These are phyloP conservation scores for Dufourea novaeangliae DNA, from an alignment of 1,140 invertebrate species.

Conservation along the genomic window DNA sequence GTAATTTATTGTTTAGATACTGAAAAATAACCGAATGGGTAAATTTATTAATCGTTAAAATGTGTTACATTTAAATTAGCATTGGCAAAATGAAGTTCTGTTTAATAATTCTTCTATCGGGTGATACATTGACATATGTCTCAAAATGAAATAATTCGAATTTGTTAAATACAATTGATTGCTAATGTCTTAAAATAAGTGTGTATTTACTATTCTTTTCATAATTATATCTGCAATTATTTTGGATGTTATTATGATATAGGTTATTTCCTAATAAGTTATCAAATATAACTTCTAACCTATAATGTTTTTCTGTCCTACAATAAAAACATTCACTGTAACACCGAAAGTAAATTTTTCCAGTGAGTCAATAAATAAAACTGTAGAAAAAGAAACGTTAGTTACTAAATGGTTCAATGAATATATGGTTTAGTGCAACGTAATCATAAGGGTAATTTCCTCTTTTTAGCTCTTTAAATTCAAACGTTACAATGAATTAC, in stretches of 20 bases:
- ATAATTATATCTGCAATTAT: background rate
- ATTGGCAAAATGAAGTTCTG: background rate
- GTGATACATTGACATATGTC: conserved; percentile 10
- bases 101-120: conserved; percentile 14
- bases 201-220: too few relatives aligned
- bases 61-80: background rate
- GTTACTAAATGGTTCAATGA: background rate
- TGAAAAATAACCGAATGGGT: background rate
- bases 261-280: background rate
- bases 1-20: background rate
- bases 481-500: background rate
- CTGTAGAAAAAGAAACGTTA: background rate
- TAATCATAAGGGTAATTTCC: background rate
- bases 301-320: background rate
- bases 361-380: background rate
- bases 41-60: background rate
- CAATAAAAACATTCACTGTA: background rate
- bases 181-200: background rate
- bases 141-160: background rate
- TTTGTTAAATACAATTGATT: too few relatives aligned
- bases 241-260: background rate
- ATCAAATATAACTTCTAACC: conserved; percentile 21
- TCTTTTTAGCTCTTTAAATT: background rate
- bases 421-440: background rate
- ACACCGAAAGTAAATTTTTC: background rate